Base-by-base conservation (phyloP, 1,140 invertebrate species). In the Armadillidium nasatum region DNA sequence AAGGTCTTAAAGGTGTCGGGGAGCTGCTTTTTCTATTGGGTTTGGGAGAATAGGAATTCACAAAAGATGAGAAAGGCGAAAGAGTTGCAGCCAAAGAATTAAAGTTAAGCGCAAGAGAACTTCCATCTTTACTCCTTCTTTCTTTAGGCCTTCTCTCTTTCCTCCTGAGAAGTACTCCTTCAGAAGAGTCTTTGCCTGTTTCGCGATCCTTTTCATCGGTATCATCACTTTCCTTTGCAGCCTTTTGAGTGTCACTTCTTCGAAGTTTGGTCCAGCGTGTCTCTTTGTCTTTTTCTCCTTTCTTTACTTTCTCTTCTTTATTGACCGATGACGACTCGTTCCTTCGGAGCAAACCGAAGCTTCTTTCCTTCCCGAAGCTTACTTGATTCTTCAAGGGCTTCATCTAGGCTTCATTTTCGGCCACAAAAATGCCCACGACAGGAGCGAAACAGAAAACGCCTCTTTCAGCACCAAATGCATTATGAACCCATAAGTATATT, bases 61-160 rank as follows among this genome's bases (percentile, higher is more conserved):
- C 75, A 44, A 79, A 79, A 21, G 75, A 75, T 4, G 78, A 79
- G 44, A 79, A 73, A 10, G 78, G 78, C 43, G 78, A 79, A 43
- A 79, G 68, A 23, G 78, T 79, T 0, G 78, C 78, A 11, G 78
- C 78, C 10, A 79, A 73, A 10, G 78, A 79, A 15, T 74, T 74
- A 43, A 79, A 74, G 46, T 73, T 72, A 9, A 72, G 73, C 4
- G 76, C 70, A 19, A 77, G 44, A 60, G 71, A 54, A 21, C 50
- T 22, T 10, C 74, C 74, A 19, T 69, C 46, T 72, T 43, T 10
- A 15, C 45, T 13, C 54, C 73, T 22, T 73, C 70, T 7, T 23
- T 43, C 19, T 72, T 76, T 60, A 60, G 50, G 50, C 50, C 50
- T 60, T 19, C 50, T 60, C 50, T 60, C 50, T 60, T 60, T 60